phyloP scores from a whole-genome alignment of 2,888 invertebrate species.

The Caenorhabditis virilis region DNA sequence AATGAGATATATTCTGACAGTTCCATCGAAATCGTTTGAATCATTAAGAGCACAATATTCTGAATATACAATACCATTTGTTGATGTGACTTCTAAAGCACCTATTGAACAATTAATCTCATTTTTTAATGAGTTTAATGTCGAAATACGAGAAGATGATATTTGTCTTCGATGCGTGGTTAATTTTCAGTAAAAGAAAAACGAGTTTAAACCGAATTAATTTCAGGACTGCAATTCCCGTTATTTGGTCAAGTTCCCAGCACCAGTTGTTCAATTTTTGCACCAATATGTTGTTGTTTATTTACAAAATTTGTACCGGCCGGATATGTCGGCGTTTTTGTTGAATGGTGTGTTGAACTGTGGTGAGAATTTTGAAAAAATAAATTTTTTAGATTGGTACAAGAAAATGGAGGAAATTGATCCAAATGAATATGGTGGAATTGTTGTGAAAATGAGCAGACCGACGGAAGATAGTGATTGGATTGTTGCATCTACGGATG shows the following conservation, averaged over 20 bases:
- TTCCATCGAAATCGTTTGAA: conserved; percentile 21
- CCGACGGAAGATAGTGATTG: conserved; percentile 17
- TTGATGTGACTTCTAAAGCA: conserved; percentile 11
- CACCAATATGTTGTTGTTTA: conserved; percentile 19
- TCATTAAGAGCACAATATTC: conserved; percentile 4
- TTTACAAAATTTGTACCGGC: conserved; percentile 16
- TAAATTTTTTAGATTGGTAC: conserved; percentile 25
- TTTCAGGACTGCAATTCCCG: conserved; percentile 24
- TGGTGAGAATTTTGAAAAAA: too few relatives aligned
- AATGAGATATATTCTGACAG: conserved; percentile 18
- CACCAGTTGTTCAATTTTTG: conserved; percentile 25
- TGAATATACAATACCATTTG: background rate
- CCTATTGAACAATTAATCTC: conserved; percentile 13
- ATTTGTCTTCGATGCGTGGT: conserved; percentile 15
- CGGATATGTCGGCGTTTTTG: conserved; percentile 14
- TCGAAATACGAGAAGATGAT: conserved; percentile 14
- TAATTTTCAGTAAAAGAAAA: background rate
- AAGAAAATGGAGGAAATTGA: conserved; percentile 12
- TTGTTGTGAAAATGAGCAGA: conserved; percentile 21
- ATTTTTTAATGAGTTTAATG: conserved; percentile 20
- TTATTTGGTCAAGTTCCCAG: conserved; percentile 20
- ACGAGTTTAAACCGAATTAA: background rate
- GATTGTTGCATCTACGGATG: conserved; percentile 26
- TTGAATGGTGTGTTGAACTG: conserved; percentile 15
- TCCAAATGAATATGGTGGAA: conserved; percentile 25